Evolutionary conservation across 2,888 invertebrate species (phyloP), one percentile per base, ranked within the genome.

Genomic region (Xanthia togata): DNA sequence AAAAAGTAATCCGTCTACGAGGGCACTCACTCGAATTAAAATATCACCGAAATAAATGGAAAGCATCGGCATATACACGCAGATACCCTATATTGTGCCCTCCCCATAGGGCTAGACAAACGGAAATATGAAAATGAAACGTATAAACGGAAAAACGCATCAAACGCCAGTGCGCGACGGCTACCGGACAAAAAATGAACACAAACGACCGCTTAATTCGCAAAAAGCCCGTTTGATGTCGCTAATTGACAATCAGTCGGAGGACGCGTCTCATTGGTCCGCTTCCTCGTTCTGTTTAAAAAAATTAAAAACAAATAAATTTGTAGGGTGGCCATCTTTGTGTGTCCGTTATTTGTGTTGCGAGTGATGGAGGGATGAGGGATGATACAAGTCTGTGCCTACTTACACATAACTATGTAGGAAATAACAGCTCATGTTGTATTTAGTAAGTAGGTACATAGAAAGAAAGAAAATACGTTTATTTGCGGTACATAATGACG

Each of bases 161-260:
- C 93, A 93, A 92, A 93, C 94, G 93, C 92, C 90, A 89, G 93
- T 93, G 87, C 94, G 91, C 93, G 93, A 82, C 92, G 91, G 88
- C 90, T 85, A 92, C 90, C 86, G 95, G 93, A 94, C 95, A 96
- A 96, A 96, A 96, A 96, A 94, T 95, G 95, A 96, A 95, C 94
- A 95, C 93, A 95, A 95, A 93, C 95, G 93, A 90, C 90, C 95
- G 95, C 94, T 96, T 96, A 96, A 96, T 96, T 96, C 96, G 96
- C 96, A 96, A 96, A 96, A 96, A 96, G 96, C 95, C 95, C 96
- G 96, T 96, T 96, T 96, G 96, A 96, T 96, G 96, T 96, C 94
- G 93, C 96, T 97, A 96, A 96, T 97, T 96, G 96, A 96, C 96
- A 96, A 96, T 96, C 96, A 96, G 94, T 90, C 93, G 93, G 93